Evolutionary conservation across 2,888 invertebrate genomes (phyloP), one percentile per base, ranked within the genome.

Genomic region (Caenorhabditis sp.): DNA sequence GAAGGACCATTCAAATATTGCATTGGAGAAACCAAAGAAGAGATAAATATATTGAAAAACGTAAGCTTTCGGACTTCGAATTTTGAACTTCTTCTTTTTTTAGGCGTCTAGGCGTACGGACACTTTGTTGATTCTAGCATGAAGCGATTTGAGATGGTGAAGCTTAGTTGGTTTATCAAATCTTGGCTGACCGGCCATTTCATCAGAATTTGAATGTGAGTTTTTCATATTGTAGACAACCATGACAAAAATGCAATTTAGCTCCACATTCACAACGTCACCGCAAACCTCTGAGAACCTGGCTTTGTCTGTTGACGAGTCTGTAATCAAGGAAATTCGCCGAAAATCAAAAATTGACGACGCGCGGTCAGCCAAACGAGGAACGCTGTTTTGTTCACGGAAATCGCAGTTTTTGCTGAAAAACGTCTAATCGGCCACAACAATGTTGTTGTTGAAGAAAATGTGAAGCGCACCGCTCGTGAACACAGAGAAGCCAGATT

Each of bases 231-330:
- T 68, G 5, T 51, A 69, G 74, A 69, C 69, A 43, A 63, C 54
- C 0, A 74, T 74, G 74, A 69, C 66, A 61, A 74, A 74, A 58
- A 26, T 74, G 10, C 62, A 63, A 23, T 74, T 74, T 17, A 2
- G 58, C 14, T n/a, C 36, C 31, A 21, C 60, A 27, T 57, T 69
- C 66, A 1, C 53, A 12, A 12, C 19, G 12, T 21, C 55, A 26
- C 17, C 24, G 3, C 24, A 24, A 24, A 12, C 43, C 6, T 68
- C 68, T 0, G 68, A 74, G 26, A 69, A 61, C 27, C 58, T 74
- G 64, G 53, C 69, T n/a, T 62, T 74, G 0, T 62, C 65, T 1
- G 66, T 69, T 3, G 74, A 74, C 55, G 69, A 74, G 53, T 49
- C 61, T 5, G 66, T 74, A 1, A 50, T 66, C 8, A 27, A 43